A percentile compares a stretch with the other conserved stretches of the same genome.
Evolutionary conservation across 2,888 invertebrate genomes (phyloP).

Genomic region (Lasioglossum malachurum): DNA sequence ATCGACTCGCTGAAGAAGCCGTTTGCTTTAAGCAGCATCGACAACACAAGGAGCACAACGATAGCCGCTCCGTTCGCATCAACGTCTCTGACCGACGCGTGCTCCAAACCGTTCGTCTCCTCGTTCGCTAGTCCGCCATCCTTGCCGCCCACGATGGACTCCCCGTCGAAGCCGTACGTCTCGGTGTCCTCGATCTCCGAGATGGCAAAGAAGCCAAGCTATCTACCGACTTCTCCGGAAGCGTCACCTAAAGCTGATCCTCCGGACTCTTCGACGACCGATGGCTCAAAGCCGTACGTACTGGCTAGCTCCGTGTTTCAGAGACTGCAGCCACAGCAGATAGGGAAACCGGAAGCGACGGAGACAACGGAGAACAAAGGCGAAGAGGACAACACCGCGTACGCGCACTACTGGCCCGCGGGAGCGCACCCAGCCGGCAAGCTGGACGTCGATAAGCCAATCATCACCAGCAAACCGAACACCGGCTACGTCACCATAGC

Average conservation of each 20-base stretch:
- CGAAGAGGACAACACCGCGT: conserved; percentile 59
- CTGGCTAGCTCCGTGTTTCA: conserved; percentile 73
- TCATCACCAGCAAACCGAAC: conserved; percentile 55
- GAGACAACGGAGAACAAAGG: conserved; percentile 55
- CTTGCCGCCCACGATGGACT: conserved; percentile 57
- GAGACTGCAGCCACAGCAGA: conserved; percentile 68
- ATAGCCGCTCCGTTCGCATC: conserved; percentile 59
- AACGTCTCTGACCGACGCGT: conserved; percentile 66
- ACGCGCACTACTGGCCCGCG: conserved; percentile 69
- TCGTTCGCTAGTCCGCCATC: conserved; percentile 62
- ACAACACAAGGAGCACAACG: conserved; percentile 40
- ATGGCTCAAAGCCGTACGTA: conserved; percentile 71
- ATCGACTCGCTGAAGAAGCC: conserved; percentile 71
- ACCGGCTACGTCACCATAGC: conserved; percentile 79
- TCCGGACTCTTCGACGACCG: conserved; percentile 12
- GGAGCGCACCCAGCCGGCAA: conserved; percentile 37
- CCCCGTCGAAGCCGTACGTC: conserved; percentile 74
- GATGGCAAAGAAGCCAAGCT: conserved; percentile 50
- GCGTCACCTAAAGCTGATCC: conserved; percentile 39
- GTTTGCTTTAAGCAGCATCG: conserved; percentile 30
- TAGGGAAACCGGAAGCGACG: conserved; percentile 53
- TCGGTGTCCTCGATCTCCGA: conserved; percentile 76
- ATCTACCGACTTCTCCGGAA: conserved; percentile 38
- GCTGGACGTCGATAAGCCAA: conserved; percentile 47
- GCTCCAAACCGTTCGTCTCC: conserved; percentile 71